A percentile compares a stretch with the other conserved stretches of the same genome.
Conservation (phyloP, 2,888 invertebrate species). For the Dendrolimus houi region DNA sequence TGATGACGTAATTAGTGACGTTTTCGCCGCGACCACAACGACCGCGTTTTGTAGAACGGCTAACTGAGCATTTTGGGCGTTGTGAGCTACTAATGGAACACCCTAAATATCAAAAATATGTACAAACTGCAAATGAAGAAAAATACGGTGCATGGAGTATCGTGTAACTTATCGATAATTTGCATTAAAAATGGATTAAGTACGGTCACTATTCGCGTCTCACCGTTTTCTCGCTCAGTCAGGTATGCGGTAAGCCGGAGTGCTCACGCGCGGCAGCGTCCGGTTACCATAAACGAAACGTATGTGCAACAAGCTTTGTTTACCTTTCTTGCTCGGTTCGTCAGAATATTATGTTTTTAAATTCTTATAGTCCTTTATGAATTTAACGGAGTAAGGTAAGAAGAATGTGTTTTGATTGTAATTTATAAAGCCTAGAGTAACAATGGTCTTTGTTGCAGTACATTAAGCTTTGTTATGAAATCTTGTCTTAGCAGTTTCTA, state of each 20-base stretch:
- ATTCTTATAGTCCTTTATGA: background rate
- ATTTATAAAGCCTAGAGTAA: background rate
- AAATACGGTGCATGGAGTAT: too few species aligned
- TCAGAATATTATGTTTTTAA: slow-evolving; percentile 3
- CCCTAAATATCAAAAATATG: too few species aligned
- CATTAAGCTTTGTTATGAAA: background rate
- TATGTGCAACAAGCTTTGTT: slow-evolving; percentile 1
- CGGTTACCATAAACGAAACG: background rate
- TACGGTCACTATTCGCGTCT: background rate
- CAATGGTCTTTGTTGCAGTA: background rate
- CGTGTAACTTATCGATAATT: background rate
- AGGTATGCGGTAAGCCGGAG: slow-evolving; percentile 10
- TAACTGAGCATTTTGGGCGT: too few species aligned
- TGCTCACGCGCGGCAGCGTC: slow-evolving; percentile 5
- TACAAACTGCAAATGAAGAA: too few species aligned
- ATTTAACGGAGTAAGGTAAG: background rate
- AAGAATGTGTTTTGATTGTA: background rate
- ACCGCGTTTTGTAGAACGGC: too few species aligned
- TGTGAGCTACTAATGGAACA: too few species aligned
- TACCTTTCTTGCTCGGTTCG: slow-evolving; percentile 4
- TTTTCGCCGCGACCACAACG: too few species aligned
- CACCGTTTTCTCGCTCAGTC: slow-evolving; percentile 5
- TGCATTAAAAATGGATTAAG: background rate
- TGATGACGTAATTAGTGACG: too few species aligned
- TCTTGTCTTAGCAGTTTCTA: background rate